Percentiles rank a stretch among this genome's conserved stretches.
phyloP scores from a whole-genome alignment of 2,888 invertebrate genomes.

The Coronaproctus castanopsis region DNA sequence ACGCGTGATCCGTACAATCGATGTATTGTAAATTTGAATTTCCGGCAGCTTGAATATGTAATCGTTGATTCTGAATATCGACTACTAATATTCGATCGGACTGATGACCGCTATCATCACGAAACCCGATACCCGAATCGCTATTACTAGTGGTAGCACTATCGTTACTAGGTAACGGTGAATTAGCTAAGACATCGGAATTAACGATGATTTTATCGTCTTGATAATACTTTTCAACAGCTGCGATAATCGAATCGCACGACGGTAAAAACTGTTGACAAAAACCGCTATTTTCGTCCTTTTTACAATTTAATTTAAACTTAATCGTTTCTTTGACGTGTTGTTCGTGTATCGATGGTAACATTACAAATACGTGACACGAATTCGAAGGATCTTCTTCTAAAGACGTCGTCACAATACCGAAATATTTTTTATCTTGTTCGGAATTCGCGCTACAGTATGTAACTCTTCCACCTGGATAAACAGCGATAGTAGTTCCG shows the following conservation, averaged over 20 bases:
- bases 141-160: conserved; percentile 76
- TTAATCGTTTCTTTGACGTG: conserved; percentile 60
- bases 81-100: conserved; percentile 60
- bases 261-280: conserved; percentile 81
- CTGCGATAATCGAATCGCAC: conserved; percentile 40
- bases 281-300: conserved; percentile 45
- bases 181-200: conserved; percentile 39
- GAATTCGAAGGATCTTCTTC: conserved; percentile 54
- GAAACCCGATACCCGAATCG: conserved; percentile 85
- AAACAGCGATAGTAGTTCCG: conserved; percentile 62
- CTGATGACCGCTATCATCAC: conserved; percentile 67
- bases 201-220: too few species aligned
- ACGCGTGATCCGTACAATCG: conserved; percentile 7
- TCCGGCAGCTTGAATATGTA: conserved; percentile 22
- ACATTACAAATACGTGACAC: conserved; percentile 87
- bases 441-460: conserved; percentile 80
- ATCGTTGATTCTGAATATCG: conserved; percentile 34
- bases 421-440: conserved; percentile 78
- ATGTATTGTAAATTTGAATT: conserved; percentile 10
- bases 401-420: conserved; percentile 62
- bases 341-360: conserved; percentile 63
- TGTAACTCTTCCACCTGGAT: conserved; percentile 64
- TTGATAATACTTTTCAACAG: conserved; percentile 34
- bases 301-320: conserved; percentile 69
- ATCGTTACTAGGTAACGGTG: conserved; percentile 68